Evolutionary conservation across 2,888 invertebrate species (phyloP).

Genomic region (Chymomyza amoena): DNA sequence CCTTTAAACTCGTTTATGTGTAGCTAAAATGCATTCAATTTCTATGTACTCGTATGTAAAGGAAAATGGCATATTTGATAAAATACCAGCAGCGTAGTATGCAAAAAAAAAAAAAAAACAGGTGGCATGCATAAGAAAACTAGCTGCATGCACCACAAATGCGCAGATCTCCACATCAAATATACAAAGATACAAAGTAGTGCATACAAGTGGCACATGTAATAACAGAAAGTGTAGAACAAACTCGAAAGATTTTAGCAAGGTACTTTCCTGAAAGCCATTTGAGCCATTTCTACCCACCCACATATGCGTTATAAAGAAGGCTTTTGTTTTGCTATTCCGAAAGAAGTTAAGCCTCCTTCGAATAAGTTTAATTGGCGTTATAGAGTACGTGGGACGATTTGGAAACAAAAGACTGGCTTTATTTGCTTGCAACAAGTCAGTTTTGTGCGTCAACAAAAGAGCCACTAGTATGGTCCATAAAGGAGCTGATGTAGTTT

Average conservation of each 20-base stretch:
- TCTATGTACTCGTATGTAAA: neutral
- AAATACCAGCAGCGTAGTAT: no score
- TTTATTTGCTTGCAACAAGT: neutral
- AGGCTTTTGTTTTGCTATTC: neutral
- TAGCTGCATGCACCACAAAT: neutral
- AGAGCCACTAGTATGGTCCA: neutral
- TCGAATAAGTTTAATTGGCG: neutral
- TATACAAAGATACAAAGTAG: neutral
- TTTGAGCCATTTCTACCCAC: neutral
- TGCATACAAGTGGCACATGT: neutral
- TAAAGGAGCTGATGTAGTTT: conserved; percentile 12
- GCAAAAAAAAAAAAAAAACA: neutral
- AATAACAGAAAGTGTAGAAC: neutral
- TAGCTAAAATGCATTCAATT: neutral
- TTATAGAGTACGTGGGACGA: neutral
- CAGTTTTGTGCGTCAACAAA: neutral
- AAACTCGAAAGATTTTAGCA: neutral
- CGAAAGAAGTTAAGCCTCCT: neutral
- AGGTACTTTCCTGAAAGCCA: neutral
- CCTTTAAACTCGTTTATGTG: neutral
- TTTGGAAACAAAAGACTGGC: neutral
- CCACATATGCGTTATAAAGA: neutral
- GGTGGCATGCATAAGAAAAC: neutral
- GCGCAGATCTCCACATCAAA: neutral
- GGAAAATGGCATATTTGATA: neutral